A percentile compares a stretch with the other conserved stretches of the same genome.
Evolutionary conservation across 2,797 vertebrate species (phyloP).

Genomic region (Sandelia bainsii): DNA sequence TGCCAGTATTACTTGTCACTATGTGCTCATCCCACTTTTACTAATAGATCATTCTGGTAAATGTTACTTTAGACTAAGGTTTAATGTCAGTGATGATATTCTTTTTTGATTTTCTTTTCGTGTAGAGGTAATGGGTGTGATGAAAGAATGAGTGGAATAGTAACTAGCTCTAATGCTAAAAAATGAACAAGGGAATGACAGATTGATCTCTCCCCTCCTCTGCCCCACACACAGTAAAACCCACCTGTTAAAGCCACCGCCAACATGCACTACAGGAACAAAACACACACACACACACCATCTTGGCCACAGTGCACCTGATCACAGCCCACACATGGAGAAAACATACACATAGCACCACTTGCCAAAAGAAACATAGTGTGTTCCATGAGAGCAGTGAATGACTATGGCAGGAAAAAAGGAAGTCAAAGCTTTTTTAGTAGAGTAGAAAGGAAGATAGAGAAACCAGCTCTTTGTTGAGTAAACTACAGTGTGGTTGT

Average conservation of each 20-base stretch:
- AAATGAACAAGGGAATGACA: slow-evolving; percentile 29
- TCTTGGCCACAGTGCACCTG: slow-evolving; percentile 61
- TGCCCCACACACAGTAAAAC: slow-evolving; percentile 24
- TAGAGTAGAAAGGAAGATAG: slow-evolving; percentile 23
- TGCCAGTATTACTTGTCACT: not conserved
- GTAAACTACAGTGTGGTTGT: slow-evolving; percentile 45
- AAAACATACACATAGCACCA: slow-evolving; percentile 61
- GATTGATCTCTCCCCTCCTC: slow-evolving; percentile 45
- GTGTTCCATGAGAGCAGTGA: slow-evolving; percentile 38
- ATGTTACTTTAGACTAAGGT: not conserved
- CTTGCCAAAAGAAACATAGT: slow-evolving; percentile 65
- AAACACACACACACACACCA: slow-evolving; percentile 24
- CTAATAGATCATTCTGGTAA: not conserved
- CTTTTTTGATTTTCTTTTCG: not conserved
- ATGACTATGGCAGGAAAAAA: slow-evolving; percentile 43
- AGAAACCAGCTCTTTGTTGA: slow-evolving; percentile 42
- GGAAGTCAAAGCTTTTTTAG: slow-evolving; percentile 48
- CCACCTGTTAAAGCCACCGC: slow-evolving; percentile 57
- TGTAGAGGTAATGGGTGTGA: not conserved
- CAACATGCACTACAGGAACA: slow-evolving; percentile 36
- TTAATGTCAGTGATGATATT: not conserved
- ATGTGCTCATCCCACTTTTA: not conserved
- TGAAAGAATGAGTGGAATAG: not conserved
- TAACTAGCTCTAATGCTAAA: not conserved
- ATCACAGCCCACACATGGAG: slow-evolving; percentile 69